These are phyloP conservation scores for Microtus montanus DNA, from an alignment of 2,113 vertebrate species.

Conservation along the genomic window DNA sequence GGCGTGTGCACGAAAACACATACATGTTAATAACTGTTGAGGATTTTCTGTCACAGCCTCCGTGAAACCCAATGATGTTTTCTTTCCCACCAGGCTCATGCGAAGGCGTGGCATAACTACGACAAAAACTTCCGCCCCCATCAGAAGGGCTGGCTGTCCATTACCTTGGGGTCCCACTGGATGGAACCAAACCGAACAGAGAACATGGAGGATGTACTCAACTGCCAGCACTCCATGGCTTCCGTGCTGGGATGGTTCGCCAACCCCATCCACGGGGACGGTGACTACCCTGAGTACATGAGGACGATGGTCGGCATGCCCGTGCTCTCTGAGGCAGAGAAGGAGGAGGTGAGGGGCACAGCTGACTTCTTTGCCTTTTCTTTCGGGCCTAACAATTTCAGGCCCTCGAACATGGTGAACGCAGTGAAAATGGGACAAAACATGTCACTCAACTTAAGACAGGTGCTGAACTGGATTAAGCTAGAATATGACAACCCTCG, in stretches of 20 bases:
- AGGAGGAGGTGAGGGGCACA: conserved; percentile 87
- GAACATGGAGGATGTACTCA: conserved; percentile 81
- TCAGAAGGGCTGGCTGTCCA: conserved; percentile 92
- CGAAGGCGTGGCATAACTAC: conserved; percentile 94
- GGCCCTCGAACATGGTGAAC: conserved; percentile 82
- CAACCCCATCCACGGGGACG: conserved; percentile 91
- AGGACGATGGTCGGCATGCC: conserved; percentile 86
- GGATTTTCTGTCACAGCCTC: background rate
- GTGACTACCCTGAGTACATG: conserved; percentile 92
- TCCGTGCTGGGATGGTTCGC: conserved; percentile 96
- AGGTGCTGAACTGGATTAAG: conserved; percentile 93
- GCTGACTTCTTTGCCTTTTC: conserved; percentile 97
- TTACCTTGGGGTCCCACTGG: conserved; percentile 97
- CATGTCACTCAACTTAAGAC: conserved; percentile 90
- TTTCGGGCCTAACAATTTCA: conserved; percentile 95
- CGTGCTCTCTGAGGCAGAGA: conserved; percentile 89
- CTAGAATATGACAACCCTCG: conserved; percentile 90
- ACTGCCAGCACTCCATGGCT: conserved; percentile 93
- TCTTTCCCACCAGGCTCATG: conserved; percentile 91
- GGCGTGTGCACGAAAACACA: background rate
- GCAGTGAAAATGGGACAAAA: conserved; percentile 87
- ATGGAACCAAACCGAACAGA: conserved; percentile 89
- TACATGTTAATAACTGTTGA: no score
- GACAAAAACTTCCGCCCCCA: conserved; percentile 86
- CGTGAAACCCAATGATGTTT: conserved; percentile 48